Conservation (phyloP, 2,888 invertebrate species). For the Caenorhabditis parvicauda region DNA sequence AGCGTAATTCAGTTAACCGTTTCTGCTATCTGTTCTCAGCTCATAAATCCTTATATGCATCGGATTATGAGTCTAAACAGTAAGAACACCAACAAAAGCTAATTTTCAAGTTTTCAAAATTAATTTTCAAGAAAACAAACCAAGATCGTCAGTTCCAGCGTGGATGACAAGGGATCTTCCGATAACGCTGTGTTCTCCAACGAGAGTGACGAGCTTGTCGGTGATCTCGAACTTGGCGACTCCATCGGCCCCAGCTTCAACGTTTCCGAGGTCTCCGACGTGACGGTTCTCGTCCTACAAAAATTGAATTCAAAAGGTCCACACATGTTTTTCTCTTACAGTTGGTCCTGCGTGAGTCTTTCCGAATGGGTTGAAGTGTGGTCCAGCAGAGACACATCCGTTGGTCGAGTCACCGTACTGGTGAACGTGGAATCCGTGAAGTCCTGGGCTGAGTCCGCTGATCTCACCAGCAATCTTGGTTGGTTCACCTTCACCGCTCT, state of each 20-base stretch:
- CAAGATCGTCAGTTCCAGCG: conserved; percentile 42
- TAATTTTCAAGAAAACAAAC: conserved; percentile 7
- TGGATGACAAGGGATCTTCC: conserved; percentile 63
- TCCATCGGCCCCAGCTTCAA: conserved; percentile 55
- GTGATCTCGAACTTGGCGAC: conserved; percentile 50
- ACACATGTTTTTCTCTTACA: conserved; percentile 14
- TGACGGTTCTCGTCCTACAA: conserved; percentile 58
- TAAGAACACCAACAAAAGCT: neutral
- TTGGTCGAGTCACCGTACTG: conserved; percentile 59
- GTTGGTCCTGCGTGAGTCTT: conserved; percentile 63
- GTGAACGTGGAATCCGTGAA: conserved; percentile 63
- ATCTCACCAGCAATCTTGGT: conserved; percentile 55
- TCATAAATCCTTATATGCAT: too few relatives aligned
- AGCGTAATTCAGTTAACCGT: too few relatives aligned
- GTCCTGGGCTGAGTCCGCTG: conserved; percentile 55
- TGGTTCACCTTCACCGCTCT: conserved; percentile 47
- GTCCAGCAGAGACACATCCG: conserved; percentile 63
- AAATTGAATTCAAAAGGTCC: conserved; percentile 2
- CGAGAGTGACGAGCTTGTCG: conserved; percentile 50
- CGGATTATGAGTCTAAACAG: too few relatives aligned
- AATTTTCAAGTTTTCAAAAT: neutral
- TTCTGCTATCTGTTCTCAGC: too few relatives aligned
- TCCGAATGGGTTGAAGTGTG: conserved; percentile 64
- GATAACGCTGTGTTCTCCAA: conserved; percentile 52
- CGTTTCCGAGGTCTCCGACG: conserved; percentile 62